Evolutionary conservation across 2,888 invertebrate species (phyloP).

Genomic region (Nebria brevicollis): DNA sequence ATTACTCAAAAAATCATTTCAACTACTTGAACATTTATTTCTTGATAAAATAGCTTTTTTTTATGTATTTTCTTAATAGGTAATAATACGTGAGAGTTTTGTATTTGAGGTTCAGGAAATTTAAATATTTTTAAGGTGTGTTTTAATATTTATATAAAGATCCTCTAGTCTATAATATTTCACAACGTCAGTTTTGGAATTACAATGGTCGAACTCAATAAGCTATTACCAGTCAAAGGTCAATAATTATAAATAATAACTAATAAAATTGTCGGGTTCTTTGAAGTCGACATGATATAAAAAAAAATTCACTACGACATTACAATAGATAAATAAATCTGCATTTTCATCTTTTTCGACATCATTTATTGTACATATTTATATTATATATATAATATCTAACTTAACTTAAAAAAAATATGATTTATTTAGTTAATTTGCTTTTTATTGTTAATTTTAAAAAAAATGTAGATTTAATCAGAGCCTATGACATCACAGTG

Average conservation of each 20-base stretch:
- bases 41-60: no score
- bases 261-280: slow-evolving; percentile 6
- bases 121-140: not conserved
- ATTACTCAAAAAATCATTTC: no score
- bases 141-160: not conserved
- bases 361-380: not conserved
- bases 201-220: slow-evolving; percentile 11
- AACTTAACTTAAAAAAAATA: no score
- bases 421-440: not conserved
- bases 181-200: not conserved
- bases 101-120: no score
- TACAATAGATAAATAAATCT: not conserved
- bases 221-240: slow-evolving; percentile 18
- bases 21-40: no score
- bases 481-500: not conserved
- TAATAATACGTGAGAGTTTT: no score
- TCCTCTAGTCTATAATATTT: not conserved
- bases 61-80: no score
- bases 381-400: not conserved
- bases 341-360: not conserved
- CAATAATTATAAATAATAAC: slow-evolving; percentile 28
- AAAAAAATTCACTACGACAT: not conserved
- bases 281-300: not conserved
- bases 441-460: not conserved
- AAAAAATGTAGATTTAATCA: not conserved